phyloP scores from a whole-genome alignment of 2,888 invertebrate species.

The Gibbula magus region DNA sequence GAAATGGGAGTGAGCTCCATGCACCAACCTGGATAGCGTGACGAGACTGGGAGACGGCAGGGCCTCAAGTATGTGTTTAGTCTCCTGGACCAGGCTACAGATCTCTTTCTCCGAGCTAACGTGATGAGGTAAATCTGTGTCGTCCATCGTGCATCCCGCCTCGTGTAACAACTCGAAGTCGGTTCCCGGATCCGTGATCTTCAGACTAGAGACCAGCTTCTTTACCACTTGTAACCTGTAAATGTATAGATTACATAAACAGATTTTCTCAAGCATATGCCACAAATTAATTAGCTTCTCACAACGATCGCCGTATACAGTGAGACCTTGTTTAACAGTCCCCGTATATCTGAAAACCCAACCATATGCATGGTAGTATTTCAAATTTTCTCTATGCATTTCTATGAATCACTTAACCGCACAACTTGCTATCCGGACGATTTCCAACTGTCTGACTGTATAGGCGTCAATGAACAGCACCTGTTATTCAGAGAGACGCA shows the following conservation, averaged over 20 bases:
- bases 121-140: constrained; percentile 87
- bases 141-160: constrained; percentile 91
- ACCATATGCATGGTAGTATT: too few relatives aligned
- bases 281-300: too few relatives aligned
- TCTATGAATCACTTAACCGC: too few relatives aligned
- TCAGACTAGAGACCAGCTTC: constrained; percentile 36
- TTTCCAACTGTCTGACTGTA: too few relatives aligned
- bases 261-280: background rate
- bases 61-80: constrained; percentile 80
- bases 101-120: constrained; percentile 84
- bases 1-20: too few relatives aligned
- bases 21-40: constrained; percentile 81
- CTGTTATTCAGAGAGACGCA: too few relatives aligned
- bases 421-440: too few relatives aligned
- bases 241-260: background rate
- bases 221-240: constrained; percentile 44
- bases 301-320: too few relatives aligned
- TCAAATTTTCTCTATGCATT: too few relatives aligned
- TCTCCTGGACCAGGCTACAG: constrained; percentile 78
- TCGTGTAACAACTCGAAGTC: constrained; percentile 88
- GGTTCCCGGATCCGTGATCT: constrained; percentile 57
- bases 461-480: too few relatives aligned
- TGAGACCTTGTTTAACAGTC: too few relatives aligned
- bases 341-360: too few relatives aligned
- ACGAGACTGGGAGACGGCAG: constrained; percentile 83